Evolutionary conservation across 2,888 invertebrate species (phyloP).

Genomic region (Syrphus vitripennis): DNA sequence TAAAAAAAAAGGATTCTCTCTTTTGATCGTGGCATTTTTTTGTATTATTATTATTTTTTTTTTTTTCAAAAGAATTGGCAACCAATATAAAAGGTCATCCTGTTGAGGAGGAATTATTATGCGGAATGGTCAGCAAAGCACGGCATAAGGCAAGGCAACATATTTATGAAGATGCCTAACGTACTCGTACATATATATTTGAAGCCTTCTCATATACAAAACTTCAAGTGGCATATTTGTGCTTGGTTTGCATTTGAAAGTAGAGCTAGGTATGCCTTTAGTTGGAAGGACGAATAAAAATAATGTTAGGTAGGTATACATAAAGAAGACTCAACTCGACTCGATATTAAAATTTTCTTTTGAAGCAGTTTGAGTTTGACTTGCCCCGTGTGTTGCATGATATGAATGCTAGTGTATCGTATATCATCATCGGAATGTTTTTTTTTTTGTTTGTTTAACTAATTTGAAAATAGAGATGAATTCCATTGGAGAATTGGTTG

Average conservation of each 20-base stretch:
- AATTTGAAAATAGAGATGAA: background rate
- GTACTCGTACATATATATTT: slow-evolving; percentile 4
- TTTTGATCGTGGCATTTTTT: slow-evolving; percentile 18
- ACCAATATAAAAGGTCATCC: slow-evolving; percentile 63
- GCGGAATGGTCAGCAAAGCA: slow-evolving; percentile 52
- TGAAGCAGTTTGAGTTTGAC: background rate
- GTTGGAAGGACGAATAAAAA: background rate
- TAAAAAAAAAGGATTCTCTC: slow-evolving; percentile 35
- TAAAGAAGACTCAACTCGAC: background rate
- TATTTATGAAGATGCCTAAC: slow-evolving; percentile 35
- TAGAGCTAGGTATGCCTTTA: background rate
- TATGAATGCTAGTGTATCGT: background rate
- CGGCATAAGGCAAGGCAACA: slow-evolving; percentile 19
- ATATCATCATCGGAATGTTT: background rate
- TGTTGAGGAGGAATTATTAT: slow-evolving; percentile 21
- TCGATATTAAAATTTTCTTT: slow-evolving; percentile 23
- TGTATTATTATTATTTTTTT: no score
- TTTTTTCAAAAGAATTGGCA: slow-evolving; percentile 57
- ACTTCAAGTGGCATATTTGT: slow-evolving; percentile 40
- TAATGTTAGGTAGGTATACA: background rate
- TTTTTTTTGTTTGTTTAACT: background rate
- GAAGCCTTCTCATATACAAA: slow-evolving; percentile 4
- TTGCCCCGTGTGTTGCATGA: background rate
- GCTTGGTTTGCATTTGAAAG: slow-evolving; percentile 43
- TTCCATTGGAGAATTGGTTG: background rate